Percentiles rank a stretch among this genome's conserved stretches.
phyloP scores from a whole-genome alignment of 1,140 invertebrate species.

The Achatina immaculata region DNA sequence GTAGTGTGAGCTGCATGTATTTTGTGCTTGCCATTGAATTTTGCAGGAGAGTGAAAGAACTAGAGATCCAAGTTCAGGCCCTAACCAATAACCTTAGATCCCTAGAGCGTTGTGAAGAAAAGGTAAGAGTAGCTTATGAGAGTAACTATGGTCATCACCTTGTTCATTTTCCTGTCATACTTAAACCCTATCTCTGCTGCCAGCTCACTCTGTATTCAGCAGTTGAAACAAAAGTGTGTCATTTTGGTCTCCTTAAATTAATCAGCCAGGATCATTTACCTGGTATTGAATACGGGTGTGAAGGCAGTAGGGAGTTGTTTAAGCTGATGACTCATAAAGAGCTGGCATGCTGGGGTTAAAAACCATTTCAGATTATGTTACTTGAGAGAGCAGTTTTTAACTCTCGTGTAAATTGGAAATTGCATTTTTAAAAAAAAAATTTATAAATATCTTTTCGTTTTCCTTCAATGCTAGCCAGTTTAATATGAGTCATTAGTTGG shows the following conservation, averaged over 20 bases:
- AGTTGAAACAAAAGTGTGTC: neutral
- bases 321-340: neutral
- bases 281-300: too few species aligned
- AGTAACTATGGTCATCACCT: neutral
- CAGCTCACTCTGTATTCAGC: neutral
- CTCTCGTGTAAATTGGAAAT: too few species aligned
- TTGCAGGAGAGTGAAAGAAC: slow-evolving; percentile 67
- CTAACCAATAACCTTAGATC: slow-evolving; percentile 68
- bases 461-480: neutral
- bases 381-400: too few species aligned
- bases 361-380: too few species aligned
- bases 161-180: neutral
- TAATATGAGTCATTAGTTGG: neutral
- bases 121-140: slow-evolving; percentile 75
- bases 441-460: too few species aligned
- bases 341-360: too few species aligned
- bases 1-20: neutral
- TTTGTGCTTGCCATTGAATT: slow-evolving; percentile 51
- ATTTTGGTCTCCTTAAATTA: too few species aligned
- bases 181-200: neutral
- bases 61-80: slow-evolving; percentile 68
- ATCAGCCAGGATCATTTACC: too few species aligned
- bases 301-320: neutral
- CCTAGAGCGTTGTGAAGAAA: slow-evolving; percentile 70
- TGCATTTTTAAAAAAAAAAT: too few species aligned